Evolutionary conservation across 2,797 vertebrate species (phyloP).

Genomic region (Menidia menidia): DNA sequence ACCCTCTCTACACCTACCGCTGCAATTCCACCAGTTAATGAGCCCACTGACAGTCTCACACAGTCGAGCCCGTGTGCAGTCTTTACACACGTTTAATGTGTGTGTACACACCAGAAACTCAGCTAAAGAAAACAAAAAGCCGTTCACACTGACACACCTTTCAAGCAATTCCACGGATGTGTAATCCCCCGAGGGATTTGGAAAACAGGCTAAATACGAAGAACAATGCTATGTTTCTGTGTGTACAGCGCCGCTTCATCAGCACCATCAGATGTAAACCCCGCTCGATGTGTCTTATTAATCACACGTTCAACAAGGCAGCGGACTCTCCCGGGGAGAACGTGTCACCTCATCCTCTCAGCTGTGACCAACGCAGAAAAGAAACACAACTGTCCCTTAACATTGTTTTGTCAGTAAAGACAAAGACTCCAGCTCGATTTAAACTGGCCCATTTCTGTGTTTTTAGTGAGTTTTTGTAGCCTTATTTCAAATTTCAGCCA

Average conservation of each 20-base stretch:
- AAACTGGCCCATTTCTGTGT: background rate
- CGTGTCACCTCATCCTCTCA: constrained; percentile 66
- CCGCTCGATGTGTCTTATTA: constrained; percentile 56
- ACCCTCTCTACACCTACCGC: constrained; percentile 59
- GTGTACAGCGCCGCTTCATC: constrained; percentile 57
- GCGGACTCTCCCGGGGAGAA: constrained; percentile 52
- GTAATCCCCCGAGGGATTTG: constrained; percentile 42
- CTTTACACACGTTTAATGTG: background rate
- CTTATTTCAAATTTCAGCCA: constrained; percentile 2
- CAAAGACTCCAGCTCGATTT: background rate
- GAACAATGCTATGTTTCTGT: constrained; percentile 25
- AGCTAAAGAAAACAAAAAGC: background rate
- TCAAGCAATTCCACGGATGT: constrained; percentile 40
- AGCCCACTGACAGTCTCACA: constrained; percentile 48
- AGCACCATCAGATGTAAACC: constrained; percentile 43
- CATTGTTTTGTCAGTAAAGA: constrained; percentile 17
- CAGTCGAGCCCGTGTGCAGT: constrained; percentile 1
- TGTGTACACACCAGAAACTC: constrained; percentile 2
- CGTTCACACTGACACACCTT: constrained; percentile 16
- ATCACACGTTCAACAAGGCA: constrained; percentile 71
- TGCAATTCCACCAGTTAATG: constrained; percentile 69
- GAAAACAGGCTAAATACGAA: constrained; percentile 15
- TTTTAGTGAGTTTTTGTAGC: background rate
- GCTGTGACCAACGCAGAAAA: constrained; percentile 52
- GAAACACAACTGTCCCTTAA: constrained; percentile 38